phyloP scores from a whole-genome alignment of 2,113 vertebrate genomes.

The Chamaetylas fuelleborni region DNA sequence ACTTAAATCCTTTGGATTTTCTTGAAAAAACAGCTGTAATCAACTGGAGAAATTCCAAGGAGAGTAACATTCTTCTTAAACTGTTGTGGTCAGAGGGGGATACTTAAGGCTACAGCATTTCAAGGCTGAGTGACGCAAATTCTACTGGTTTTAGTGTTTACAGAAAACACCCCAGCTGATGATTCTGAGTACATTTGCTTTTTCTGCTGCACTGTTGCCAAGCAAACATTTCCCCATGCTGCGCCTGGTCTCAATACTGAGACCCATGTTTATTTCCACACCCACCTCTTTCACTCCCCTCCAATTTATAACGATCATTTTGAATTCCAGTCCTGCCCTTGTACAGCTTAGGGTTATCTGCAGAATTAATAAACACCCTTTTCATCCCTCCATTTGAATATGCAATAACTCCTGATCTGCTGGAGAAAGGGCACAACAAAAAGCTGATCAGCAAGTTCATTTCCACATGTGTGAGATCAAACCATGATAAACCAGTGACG shows the following conservation, averaged over 20 bases:
- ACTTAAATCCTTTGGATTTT: not conserved
- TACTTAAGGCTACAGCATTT: not conserved
- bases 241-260: not conserved
- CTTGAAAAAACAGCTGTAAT: not conserved
- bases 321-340: not conserved
- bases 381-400: not conserved
- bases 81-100: not conserved
- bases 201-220: not conserved
- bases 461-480: not conserved
- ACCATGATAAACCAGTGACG: not conserved
- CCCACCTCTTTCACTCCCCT: not conserved
- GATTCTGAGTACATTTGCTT: not conserved
- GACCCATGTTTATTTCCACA: not conserved
- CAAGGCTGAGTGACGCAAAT: not conserved
- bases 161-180: not conserved
- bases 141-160: not conserved
- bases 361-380: not conserved
- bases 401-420: not conserved
- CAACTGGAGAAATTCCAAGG: not conserved
- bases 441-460: not conserved
- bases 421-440: not conserved
- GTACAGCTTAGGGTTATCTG: not conserved
- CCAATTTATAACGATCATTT: not conserved
- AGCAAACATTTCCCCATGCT: not conserved
- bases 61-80: not conserved